Conservation (phyloP, 2,797 vertebrate genomes). For the Australoheros facetus region DNA sequence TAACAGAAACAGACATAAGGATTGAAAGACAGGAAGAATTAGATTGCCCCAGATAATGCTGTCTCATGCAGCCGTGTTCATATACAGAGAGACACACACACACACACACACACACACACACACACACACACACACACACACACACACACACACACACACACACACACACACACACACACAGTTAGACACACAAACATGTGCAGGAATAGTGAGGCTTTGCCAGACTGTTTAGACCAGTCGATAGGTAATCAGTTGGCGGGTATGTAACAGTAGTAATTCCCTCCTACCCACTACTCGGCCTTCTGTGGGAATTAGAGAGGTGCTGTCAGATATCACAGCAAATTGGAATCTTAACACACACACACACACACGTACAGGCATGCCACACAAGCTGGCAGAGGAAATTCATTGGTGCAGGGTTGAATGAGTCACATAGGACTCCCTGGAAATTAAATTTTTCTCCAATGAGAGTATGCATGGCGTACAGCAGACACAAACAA, state of each 20-base stretch:
- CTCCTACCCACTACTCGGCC: constrained; percentile 48
- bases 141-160: background rate
- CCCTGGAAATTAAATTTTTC: constrained; percentile 22
- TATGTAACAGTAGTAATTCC: constrained; percentile 71
- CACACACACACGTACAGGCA: background rate
- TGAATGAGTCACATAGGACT: constrained; percentile 47
- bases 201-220: constrained; percentile 23
- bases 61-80: constrained; percentile 6
- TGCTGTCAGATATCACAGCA: constrained; percentile 66
- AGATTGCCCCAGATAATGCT: constrained; percentile 42
- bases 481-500: background rate
- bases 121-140: background rate
- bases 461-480: constrained; percentile 17
- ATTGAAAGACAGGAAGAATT: constrained; percentile 26
- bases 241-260: constrained; percentile 70
- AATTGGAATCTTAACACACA: constrained; percentile 60
- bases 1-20: constrained; percentile 27
- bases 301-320: constrained; percentile 69
- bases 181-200: constrained; percentile 5
- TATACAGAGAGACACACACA: background rate
- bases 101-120: background rate
- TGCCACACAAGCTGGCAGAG: constrained; percentile 15
- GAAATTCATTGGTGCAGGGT: constrained; percentile 14
- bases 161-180: background rate
- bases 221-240: constrained; percentile 61